Base-by-base conservation (phyloP, 2,113 vertebrate genomes). In the Mugil cephalus region DNA sequence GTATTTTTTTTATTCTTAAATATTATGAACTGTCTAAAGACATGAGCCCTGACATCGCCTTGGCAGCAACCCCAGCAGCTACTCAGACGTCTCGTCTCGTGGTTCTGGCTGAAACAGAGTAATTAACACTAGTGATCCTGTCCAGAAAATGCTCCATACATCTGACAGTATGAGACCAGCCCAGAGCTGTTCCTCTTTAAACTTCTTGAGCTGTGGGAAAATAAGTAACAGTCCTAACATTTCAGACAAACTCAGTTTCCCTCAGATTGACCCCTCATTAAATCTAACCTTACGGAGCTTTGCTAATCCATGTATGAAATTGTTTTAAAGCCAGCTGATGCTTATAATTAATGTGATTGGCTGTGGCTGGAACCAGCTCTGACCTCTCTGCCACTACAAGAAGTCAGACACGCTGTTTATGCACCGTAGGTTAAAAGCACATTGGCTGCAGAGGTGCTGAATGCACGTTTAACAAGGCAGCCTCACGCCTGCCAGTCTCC, bases 241-340 rank as follows among this genome's bases (percentile, higher is more conserved):
- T 50, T 82, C 75, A 34, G 68, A 59, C 65, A 62, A 87, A 73
- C 55, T 60, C 63, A 39, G 67, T 71, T 72, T 73, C 62, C 69
- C 63, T 52, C 79, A 79, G 55, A 53, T 77, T 87, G 90, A 92
- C 88, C 89, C 46, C 79, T 89, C 84, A 86, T 93, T 91, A 87
- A 76, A 72, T 52, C 51, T 77, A 87, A 88, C 87, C 88, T 84
- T 79, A 81, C 38, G 1, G 71, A 74, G 79, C 77, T 93, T 80
- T 89, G 83, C 74, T 89, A 86, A 91, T 88, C 79, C 86, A 88
- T 87, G 84, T 88, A 79, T 92, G 83, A 90, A 93, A 92, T 89
- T 88, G 84, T 86, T 91, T 92, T 78, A 91, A 90, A 90, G 64
- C 81, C 69, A 79, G 77, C 87, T 69, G 74, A 74, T 91, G 77